Evolutionary conservation across 1,140 invertebrate species (phyloP).

Genomic region (Drosophila burlai): DNA sequence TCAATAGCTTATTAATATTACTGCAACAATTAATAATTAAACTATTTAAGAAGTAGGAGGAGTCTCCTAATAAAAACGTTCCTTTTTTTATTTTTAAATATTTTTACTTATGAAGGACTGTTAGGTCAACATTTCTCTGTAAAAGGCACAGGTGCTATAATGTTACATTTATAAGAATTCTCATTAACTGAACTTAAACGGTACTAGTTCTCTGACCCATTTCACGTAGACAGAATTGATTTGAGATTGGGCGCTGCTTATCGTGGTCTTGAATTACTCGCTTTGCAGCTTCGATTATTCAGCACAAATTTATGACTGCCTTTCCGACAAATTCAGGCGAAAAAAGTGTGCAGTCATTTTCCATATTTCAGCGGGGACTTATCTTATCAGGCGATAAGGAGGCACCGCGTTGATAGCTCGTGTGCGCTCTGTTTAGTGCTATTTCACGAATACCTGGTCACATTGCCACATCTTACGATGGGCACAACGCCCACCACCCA

Average conservation of each 20-base stretch:
- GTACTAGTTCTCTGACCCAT: conserved; percentile 24
- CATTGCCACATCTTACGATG: conserved; percentile 28
- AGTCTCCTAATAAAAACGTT: not conserved
- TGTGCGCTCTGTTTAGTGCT: no score
- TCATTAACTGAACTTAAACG: not conserved
- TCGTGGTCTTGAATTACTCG: conserved; percentile 41
- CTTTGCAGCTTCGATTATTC: conserved; percentile 45
- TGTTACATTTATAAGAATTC: not conserved
- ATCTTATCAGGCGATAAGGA: conserved; percentile 54
- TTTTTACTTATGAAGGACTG: not conserved
- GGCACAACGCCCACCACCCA: not conserved
- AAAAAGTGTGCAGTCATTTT: conserved; percentile 61
- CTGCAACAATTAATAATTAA: no score
- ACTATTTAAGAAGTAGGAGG: not conserved
- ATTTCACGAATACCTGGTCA: conserved; percentile 37
- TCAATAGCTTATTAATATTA: not conserved
- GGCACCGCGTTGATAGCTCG: conserved; percentile 5
- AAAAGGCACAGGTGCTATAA: not conserved
- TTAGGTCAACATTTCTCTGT: not conserved
- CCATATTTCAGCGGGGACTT: conserved; percentile 45
- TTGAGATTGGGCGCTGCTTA: conserved; percentile 23
- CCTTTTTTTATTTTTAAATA: not conserved
- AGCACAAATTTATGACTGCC: conserved; percentile 36
- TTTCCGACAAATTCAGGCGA: conserved; percentile 2
- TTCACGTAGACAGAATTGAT: conserved; percentile 25